A percentile compares a stretch with the other conserved stretches of the same genome.
Evolutionary conservation across 2,113 vertebrate genomes (phyloP).

Genomic region (Sinocyclocheilus grahami): DNA sequence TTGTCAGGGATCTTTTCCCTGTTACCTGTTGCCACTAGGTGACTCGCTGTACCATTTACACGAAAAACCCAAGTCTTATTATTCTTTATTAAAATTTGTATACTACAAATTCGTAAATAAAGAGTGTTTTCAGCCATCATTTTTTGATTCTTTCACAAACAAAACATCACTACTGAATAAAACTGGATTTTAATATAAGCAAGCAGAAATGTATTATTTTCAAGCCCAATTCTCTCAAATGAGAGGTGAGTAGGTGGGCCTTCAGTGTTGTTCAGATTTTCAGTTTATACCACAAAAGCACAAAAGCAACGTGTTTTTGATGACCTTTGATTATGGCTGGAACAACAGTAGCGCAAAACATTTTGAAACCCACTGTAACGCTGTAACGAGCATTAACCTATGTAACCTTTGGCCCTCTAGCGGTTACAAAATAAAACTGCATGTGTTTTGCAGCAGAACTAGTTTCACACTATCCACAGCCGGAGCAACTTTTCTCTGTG

Average conservation of each 20-base stretch:
- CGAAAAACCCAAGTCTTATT: background rate
- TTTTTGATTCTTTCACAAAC: too few relatives aligned
- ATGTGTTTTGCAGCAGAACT: background rate
- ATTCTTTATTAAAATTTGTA: background rate
- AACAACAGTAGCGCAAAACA: background rate
- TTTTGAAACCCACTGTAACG: background rate
- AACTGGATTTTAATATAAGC: background rate
- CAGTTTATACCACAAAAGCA: background rate
- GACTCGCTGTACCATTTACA: too few relatives aligned
- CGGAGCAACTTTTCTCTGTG: too few relatives aligned
- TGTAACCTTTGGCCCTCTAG: background rate
- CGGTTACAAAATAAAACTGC: background rate
- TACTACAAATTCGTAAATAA: background rate
- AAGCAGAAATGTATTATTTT: background rate
- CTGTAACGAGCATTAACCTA: background rate
- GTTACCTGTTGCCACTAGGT: background rate
- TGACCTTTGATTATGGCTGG: background rate
- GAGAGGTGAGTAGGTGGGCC: background rate
- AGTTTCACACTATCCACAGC: too few relatives aligned
- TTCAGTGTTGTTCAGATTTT: background rate
- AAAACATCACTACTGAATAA: background rate
- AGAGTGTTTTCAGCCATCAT: too few relatives aligned
- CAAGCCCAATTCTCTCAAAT: background rate
- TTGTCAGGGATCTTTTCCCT: background rate
- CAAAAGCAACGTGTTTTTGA: background rate